Evolutionary conservation across 2,888 invertebrate genomes (phyloP), one percentile per base, ranked within the genome.

Genomic region (Drepanosiphum platanoidis): DNA sequence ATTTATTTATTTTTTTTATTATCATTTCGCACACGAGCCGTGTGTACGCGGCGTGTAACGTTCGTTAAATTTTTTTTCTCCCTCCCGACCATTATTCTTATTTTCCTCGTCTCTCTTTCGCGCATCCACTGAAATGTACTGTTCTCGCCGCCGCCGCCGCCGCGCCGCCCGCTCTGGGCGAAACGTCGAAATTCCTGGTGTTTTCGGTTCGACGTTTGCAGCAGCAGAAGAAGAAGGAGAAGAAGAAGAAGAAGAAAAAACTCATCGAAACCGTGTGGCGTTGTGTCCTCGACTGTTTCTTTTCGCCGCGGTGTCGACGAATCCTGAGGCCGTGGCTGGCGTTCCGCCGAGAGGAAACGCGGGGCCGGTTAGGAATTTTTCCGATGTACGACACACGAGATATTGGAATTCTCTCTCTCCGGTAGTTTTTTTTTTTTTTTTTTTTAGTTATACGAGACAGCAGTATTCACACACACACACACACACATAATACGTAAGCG

Each of bases 11-110:
- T 66, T 32, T 13, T 66, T 32, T 9, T 66, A 58, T 75, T 42
- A 58, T 75, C 52, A 75, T 75, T 75, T 75, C 75, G 34, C 34
- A 75, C 75, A 75, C 75, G n/a, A 13, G 2, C n/a, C n/a, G n/a
- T n/a, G n/a, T n/a, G n/a, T n/a, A 61, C 46, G 46, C 5, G 13
- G 46, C 32, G 52, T 34, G 75, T 52, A 52, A 75, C 75, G 34
- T 75, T 75, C 52, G 52, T 75, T 75, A 75, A 58, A 52, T 32
- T n/a, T 75, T 75, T 52, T 52, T 75, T 61, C n/a, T n/a, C n/a
- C n/a, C n/a, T n/a, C 8, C 52, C 52, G 1, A 15, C 75, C 75
- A 34, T 75, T 58, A 52, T 75, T 58, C 52, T 75, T 34, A n/a
- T 75, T 34, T 34, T 34, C n/a, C n/a, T 13, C 27, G n/a, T 75